Evolutionary conservation across 2,797 vertebrate species (phyloP).

Genomic region (Macroramphosus scolopax): DNA sequence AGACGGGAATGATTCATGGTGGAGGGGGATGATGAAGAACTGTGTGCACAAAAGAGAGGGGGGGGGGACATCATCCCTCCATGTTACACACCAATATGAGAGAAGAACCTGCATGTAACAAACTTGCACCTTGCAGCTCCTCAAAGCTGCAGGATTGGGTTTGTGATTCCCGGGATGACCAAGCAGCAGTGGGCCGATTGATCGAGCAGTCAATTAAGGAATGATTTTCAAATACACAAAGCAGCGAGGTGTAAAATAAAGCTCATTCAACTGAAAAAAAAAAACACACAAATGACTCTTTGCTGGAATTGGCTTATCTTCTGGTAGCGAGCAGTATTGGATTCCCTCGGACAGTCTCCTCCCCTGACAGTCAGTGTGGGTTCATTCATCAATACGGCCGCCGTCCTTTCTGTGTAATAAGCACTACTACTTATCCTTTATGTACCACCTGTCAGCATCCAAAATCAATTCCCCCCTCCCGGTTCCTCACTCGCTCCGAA

Average conservation of each 20-base stretch:
- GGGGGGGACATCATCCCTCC: too few species aligned
- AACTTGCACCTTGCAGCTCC: too few species aligned
- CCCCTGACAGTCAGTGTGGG: slow-evolving; percentile 35
- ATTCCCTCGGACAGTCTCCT: slow-evolving; percentile 61
- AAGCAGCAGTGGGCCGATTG: slow-evolving; percentile 37
- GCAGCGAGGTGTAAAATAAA: slow-evolving; percentile 40
- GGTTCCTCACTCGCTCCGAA: slow-evolving; percentile 7
- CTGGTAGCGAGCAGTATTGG: slow-evolving; percentile 56
- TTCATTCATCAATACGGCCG: slow-evolving; percentile 50
- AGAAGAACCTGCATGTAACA: too few species aligned
- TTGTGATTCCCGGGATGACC: too few species aligned
- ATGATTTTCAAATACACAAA: slow-evolving; percentile 42
- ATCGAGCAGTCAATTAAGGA: slow-evolving; percentile 57
- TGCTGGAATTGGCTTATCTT: slow-evolving; percentile 54
- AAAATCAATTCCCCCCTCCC: slow-evolving; percentile 43
- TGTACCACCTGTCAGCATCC: slow-evolving; percentile 25
- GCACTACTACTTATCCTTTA: slow-evolving; percentile 31
- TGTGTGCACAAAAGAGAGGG: too few species aligned
- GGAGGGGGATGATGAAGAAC: not conserved
- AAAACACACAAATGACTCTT: slow-evolving; percentile 51
- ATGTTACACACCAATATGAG: too few species aligned
- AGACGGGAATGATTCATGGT: slow-evolving; percentile 16
- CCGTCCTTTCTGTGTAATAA: slow-evolving; percentile 31
- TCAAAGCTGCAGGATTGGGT: too few species aligned
- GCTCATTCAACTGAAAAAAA: slow-evolving; percentile 54